Percentiles rank a stretch among this genome's conserved stretches.
Conservation (phyloP, 2,113 vertebrate genomes). For the Ellobius talpinus region DNA sequence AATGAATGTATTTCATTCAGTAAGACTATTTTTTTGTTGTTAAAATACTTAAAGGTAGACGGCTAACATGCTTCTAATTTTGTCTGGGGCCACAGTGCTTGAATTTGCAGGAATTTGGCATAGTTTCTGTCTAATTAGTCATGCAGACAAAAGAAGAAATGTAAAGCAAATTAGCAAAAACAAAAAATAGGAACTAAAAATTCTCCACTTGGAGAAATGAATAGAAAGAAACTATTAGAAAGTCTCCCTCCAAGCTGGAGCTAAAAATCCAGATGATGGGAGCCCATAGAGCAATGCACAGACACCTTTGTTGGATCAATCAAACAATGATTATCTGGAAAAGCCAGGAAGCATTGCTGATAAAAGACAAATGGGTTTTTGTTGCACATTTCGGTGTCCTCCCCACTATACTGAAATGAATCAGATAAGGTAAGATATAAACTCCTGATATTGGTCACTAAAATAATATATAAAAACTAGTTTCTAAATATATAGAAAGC, state of each 20-base stretch:
- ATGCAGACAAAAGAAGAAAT: slow-evolving; percentile 24
- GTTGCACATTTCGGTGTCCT: background rate
- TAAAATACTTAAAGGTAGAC: background rate
- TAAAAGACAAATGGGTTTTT: background rate
- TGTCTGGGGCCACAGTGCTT: background rate
- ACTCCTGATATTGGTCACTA: background rate
- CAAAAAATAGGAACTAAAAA: background rate
- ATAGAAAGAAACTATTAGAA: background rate
- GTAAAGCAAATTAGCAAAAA: slow-evolving; percentile 40
- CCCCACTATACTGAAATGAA: background rate
- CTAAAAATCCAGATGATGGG: background rate
- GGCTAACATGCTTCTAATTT: background rate
- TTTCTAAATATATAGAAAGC: background rate
- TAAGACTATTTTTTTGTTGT: background rate
- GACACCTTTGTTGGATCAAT: background rate
- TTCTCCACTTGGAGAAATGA: background rate
- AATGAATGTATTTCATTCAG: background rate
- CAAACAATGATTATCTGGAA: background rate
- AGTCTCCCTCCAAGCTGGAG: background rate
- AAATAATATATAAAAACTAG: background rate
- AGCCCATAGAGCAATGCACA: accelerated
- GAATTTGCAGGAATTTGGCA: background rate
- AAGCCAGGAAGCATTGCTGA: background rate
- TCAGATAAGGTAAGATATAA: background rate
- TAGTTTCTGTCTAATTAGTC: background rate